phyloP scores from a whole-genome alignment of 2,113 vertebrate species.

The Hemibagrus wyckioides region DNA sequence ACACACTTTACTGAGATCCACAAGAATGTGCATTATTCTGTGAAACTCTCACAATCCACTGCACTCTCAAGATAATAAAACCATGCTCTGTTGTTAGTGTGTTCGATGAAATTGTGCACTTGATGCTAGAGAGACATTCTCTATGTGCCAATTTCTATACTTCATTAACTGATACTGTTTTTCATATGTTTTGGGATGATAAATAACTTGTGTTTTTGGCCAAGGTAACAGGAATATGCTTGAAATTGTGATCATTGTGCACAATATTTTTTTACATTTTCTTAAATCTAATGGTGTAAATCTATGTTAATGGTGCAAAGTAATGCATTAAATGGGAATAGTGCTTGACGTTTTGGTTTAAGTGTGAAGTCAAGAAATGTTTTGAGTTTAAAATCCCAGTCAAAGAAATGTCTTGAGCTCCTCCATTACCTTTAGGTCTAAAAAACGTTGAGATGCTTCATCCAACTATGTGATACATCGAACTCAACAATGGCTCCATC shows the following conservation, averaged over 20 bases:
- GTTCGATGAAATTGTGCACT: too few relatives aligned
- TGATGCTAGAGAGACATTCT: not conserved
- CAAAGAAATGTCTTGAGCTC: too few relatives aligned
- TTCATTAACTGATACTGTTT: not conserved
- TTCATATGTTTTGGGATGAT: not conserved
- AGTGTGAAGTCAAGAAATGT: too few relatives aligned
- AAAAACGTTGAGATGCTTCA: not conserved
- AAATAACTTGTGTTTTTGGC: not conserved
- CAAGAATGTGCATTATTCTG: not conserved
- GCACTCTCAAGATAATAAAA: not conserved
- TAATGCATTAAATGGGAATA: too few relatives aligned
- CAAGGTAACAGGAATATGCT: not conserved
- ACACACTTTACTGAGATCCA: too few relatives aligned
- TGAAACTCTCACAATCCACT: not conserved
- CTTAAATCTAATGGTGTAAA: too few relatives aligned
- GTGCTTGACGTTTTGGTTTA: too few relatives aligned
- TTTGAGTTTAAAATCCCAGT: too few relatives aligned
- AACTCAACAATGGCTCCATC: not conserved
- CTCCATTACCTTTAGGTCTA: too few relatives aligned
- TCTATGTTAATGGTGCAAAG: too few relatives aligned
- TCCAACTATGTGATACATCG: not conserved
- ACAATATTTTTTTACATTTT: not conserved
- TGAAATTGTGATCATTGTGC: not conserved
- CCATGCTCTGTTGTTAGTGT: too few relatives aligned
- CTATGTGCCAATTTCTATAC: not conserved